Evolutionary conservation across 2,797 vertebrate species (phyloP).

Genomic region (Limnodromus scolopaceus): DNA sequence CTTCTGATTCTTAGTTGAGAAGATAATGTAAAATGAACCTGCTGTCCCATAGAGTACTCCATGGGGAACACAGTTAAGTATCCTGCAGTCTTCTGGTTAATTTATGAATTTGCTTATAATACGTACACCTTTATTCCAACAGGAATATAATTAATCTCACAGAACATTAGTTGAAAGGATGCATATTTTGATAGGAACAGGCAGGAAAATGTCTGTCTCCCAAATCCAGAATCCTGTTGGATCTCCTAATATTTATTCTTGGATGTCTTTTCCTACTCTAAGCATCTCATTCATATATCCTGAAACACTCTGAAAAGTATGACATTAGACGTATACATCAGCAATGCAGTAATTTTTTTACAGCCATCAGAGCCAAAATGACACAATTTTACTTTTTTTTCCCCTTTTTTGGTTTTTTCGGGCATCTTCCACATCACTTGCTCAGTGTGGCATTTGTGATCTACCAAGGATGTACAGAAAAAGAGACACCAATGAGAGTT

Average conservation of each 20-base stretch:
- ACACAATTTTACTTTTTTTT: background rate
- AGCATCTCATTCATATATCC: background rate
- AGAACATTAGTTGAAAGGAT: background rate
- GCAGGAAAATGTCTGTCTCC: background rate
- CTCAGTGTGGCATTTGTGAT: conserved; percentile 61
- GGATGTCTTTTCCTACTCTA: background rate
- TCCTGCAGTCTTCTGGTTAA: background rate
- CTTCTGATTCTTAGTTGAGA: background rate
- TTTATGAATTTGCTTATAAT: background rate
- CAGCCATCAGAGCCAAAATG: background rate
- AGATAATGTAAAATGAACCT: background rate
- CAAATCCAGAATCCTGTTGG: background rate
- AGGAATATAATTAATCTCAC: background rate
- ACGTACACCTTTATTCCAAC: background rate
- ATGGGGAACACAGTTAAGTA: background rate
- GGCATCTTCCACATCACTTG: conserved; percentile 27
- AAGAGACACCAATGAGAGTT: conserved; percentile 55
- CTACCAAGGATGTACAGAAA: conserved; percentile 53
- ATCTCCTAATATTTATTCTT: background rate
- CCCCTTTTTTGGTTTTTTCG: background rate
- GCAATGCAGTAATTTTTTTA: background rate
- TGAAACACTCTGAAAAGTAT: background rate
- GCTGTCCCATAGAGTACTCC: background rate
- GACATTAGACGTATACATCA: background rate
- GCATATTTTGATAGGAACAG: background rate